Conservation (phyloP, 1,140 invertebrate species). For the Heliothis subflexa region DNA sequence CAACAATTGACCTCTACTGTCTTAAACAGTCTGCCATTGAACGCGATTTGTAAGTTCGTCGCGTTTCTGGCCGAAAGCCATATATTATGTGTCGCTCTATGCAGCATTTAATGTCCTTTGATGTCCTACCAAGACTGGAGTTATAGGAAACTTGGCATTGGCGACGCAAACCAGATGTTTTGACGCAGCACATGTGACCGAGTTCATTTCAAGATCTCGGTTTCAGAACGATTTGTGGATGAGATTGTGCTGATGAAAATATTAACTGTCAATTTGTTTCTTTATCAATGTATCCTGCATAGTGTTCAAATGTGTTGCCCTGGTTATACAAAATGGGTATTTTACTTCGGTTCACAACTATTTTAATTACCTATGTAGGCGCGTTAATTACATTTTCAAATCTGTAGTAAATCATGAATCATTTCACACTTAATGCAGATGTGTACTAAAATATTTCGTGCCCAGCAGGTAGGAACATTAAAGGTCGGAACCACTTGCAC, state of each 20-base stretch:
- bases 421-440: slow-evolving; percentile 42
- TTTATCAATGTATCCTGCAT: too few species aligned
- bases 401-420: neutral
- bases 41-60: slow-evolving; percentile 29
- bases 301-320: too few species aligned
- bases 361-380: too few species aligned
- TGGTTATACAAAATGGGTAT: too few species aligned
- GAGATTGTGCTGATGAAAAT: neutral
- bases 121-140: slow-evolving; percentile 10
- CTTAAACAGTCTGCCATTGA: slow-evolving; percentile 16
- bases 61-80: slow-evolving; percentile 19
- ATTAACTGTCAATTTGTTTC: too few species aligned
- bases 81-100: slow-evolving; percentile 11
- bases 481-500: slow-evolving; percentile 57
- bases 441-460: slow-evolving; percentile 29
- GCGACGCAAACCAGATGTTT: slow-evolving; percentile 32
- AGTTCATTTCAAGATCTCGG: neutral
- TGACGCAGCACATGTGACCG: slow-evolving; percentile 13
- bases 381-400: neutral
- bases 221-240: neutral
- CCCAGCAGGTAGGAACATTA: slow-evolving; percentile 67
- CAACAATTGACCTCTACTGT: slow-evolving; percentile 26
- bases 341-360: too few species aligned
- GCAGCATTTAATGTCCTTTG: slow-evolving; percentile 22
- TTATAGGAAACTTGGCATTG: slow-evolving; percentile 21